phyloP scores from a whole-genome alignment of 2,888 invertebrate genomes.

The Lumbricus terrestris region DNA sequence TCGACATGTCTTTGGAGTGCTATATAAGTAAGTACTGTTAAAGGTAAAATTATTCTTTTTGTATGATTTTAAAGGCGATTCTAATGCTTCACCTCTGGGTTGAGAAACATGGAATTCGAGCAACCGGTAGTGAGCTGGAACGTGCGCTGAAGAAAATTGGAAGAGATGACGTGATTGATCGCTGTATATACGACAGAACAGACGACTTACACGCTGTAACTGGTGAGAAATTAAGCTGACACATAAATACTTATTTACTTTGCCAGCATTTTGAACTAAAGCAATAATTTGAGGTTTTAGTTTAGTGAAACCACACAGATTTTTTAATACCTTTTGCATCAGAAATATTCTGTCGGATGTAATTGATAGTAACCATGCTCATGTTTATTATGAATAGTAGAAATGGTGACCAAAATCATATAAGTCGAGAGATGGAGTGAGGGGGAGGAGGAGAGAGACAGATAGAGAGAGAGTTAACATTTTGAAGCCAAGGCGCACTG shows the following conservation, averaged over 20 bases:
- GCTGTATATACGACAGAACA: background rate
- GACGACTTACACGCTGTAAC: background rate
- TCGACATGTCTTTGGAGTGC: background rate
- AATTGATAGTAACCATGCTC: no score
- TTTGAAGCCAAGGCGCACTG: no score
- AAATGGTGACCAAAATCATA: no score
- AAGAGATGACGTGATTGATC: constrained; percentile 33
- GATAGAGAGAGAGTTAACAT: no score
- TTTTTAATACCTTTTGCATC: background rate
- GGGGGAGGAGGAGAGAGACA: no score
- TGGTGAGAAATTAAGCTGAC: background rate
- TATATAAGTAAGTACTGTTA: background rate
- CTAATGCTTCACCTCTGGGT: constrained; percentile 92
- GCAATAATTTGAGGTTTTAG: background rate
- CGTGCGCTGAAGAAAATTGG: constrained; percentile 31
- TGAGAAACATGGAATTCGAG: constrained; percentile 79
- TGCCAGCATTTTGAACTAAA: background rate
- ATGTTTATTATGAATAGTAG: no score
- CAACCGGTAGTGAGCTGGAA: constrained; percentile 57
- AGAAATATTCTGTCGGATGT: background rate
- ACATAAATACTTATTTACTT: background rate
- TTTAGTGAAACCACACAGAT: background rate
- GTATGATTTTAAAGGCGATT: constrained; percentile 71
- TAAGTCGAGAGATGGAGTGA: no score
- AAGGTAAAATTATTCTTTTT: background rate